Evolutionary conservation across 2,888 invertebrate genomes (phyloP), one percentile per base, ranked within the genome.

Genomic region (Saturnia pavonia): DNA sequence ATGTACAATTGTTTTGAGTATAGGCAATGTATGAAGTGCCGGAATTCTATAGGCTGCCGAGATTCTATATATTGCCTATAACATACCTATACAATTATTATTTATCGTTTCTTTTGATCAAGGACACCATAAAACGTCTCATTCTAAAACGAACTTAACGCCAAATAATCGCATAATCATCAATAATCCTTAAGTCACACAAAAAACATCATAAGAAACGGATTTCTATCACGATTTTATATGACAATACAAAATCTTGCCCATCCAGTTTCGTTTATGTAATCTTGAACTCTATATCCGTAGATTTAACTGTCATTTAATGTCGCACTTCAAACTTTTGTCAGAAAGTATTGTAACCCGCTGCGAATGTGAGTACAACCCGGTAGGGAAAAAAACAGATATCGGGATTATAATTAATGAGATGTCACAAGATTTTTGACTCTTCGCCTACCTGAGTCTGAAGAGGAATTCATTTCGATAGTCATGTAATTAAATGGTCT

Each of bases 101-200:
- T 54, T n/a, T n/a, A 7, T 22, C n/a, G 1, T 19, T 19, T n/a
- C 6, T n/a, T 8, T 54, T 8, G 19, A 11, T 7, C 2, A 1
- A 57, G 4, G 54, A 14, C 40, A 12, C 11, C 1, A 54, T 54
- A 1, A 27, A 34, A 12, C n/a, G 9, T 25, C 57, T 19, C 19
- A 45, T 60, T 25, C 43, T 75, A 78, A 73, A 73, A 74, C 71
- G 48, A 63, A 76, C 79, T 80, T 82, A 88, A 84, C 86, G 89
- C 85, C 79, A 80, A 81, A 89, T 91, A 91, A 91, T 90, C 87
- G 85, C 84, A 84, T 89, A 88, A 90, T 90, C 90, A 91, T 92
- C 90, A 91, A 91, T 91, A 91, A 91, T 90, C 88, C 88, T 86
- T 86, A 90, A 84, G 82, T 85, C 85, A 83, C 75, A 85, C 77